Evolutionary conservation across 2,113 vertebrate species (phyloP), one percentile per base, ranked within the genome.

Genomic region (Dicerorhinus sumatrensis): DNA sequence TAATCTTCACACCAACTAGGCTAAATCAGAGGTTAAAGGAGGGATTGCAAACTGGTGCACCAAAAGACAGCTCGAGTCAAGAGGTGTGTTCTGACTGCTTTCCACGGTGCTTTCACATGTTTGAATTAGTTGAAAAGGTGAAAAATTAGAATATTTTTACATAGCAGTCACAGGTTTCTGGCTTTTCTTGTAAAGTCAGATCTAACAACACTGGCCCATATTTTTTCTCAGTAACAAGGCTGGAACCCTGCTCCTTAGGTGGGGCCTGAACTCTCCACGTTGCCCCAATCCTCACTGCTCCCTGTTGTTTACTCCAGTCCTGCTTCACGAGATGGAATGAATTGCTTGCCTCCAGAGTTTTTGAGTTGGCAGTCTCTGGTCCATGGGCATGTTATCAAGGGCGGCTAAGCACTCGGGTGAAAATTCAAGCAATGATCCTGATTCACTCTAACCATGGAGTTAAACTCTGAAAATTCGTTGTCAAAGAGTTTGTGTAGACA

Each of bases 71-170:
- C 5, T 86, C 60, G 62, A 23, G 58, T 1, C 29, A 84, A 80
- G 83, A 65, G n/a, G 60, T n/a, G 2, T 31, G 20, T 31, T 93
- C 36, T 69, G 39, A 67, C 36, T 89, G 36, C 10, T 27, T 42
- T 89, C n/a, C 7, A 39, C 2, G 23, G 27, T 16, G 25, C n/a
- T 89, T 75, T 80, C 70, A 48, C 12, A 86, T n/a, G n/a, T 82
- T 39, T 77, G 67, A 92, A 21, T 89, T 92, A 48, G 46, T 21
- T 89, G 54, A 89, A 9, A 56, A 72, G 39, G 23, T 31, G 39
- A 91, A 84, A 93, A 86, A 27, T 42, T n/a, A 11, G 39, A 92
- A 54, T 33, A 20, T 56, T 89, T 77, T 95, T 82, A 95, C n/a
- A 73, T 23, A 31, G 65, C 79, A 58, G 36, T 70, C 75, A 9